Conservation (phyloP, 2,113 vertebrate species). For the Ginglymostoma cirratum region DNA sequence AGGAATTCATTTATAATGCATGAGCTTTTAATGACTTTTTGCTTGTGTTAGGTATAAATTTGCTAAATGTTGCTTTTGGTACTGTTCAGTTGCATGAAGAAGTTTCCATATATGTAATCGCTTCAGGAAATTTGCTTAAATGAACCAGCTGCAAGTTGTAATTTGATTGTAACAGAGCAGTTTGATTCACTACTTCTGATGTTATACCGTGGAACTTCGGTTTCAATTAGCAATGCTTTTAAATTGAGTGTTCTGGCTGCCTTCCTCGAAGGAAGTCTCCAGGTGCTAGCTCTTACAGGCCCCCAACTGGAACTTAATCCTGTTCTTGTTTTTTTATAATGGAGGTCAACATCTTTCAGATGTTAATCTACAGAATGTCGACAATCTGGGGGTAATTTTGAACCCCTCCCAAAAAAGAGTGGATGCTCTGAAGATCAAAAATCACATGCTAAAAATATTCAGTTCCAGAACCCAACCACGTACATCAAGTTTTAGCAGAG, state of each 20-base stretch:
- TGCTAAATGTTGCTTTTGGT: background rate
- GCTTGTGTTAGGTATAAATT: background rate
- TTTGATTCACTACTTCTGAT: background rate
- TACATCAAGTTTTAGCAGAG: background rate
- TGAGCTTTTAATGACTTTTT: background rate
- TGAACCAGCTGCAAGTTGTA: background rate
- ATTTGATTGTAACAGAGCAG: background rate
- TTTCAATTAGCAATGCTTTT: background rate
- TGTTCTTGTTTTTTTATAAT: background rate
- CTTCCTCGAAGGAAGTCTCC: background rate
- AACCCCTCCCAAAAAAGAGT: too few species aligned
- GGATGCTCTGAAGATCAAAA: background rate
- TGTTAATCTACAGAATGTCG: background rate
- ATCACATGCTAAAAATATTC: background rate
- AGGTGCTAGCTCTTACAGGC: background rate
- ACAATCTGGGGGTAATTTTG: background rate
- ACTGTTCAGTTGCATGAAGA: background rate
- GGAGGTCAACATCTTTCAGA: background rate
- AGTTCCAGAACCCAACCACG: background rate
- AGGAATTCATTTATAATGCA: background rate
- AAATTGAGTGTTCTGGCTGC: background rate
- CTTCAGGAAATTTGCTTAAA: background rate
- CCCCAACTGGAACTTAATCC: background rate
- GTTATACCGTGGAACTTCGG: background rate
- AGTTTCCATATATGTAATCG: background rate